Base-by-base conservation (phyloP, 2,113 vertebrate species). In the Desmodus rotundus region DNA sequence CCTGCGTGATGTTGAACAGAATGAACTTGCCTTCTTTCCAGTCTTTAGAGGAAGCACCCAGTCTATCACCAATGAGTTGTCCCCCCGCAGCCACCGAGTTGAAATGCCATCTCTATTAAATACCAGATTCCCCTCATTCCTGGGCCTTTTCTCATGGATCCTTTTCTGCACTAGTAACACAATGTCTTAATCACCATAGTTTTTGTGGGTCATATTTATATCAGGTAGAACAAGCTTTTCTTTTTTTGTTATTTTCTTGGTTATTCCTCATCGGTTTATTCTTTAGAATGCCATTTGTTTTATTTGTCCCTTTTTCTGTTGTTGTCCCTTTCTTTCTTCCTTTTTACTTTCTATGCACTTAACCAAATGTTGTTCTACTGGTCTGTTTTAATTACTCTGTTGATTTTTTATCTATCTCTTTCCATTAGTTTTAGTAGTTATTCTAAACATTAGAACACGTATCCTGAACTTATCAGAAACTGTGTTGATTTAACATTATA, bases 371-470 rank as follows among this genome's bases (percentile, higher is more conserved):
- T 58, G 54, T 81, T 73, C 33, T 68, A 58, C 16, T 72, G 47
- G 38, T 78, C 70, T 78, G 68, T 80, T 82, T 95, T 67, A 74
- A 89, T 92, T 90, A 19, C 19, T 81, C 52, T 70, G 31, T 41
- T 67, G 76, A 89, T 17, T 77, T 93, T 93, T 84, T 43, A 67
- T 38, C 58, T 89, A 31, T 14, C 5, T 68, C 38, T 86, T 58
- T 93, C 19, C 61, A 54, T 81, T 95, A n/a, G 19, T 88, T 92
- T 81, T 58, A 89, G 28, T 76, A 86, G 31, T 68, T 95, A 65
- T 56, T 80, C 52, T 92, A 61, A 96, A 52, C 54, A 68, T 81
- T 47, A 95, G 31, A 43, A 54, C 33, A 13, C 56, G 76, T 38
- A 72, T 72, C 76, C 26, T 26, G n/a, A 77, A 73, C 13, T 67